Conservation (phyloP, 2,113 vertebrate genomes). For the Trichomycterus rosablanca region DNA sequence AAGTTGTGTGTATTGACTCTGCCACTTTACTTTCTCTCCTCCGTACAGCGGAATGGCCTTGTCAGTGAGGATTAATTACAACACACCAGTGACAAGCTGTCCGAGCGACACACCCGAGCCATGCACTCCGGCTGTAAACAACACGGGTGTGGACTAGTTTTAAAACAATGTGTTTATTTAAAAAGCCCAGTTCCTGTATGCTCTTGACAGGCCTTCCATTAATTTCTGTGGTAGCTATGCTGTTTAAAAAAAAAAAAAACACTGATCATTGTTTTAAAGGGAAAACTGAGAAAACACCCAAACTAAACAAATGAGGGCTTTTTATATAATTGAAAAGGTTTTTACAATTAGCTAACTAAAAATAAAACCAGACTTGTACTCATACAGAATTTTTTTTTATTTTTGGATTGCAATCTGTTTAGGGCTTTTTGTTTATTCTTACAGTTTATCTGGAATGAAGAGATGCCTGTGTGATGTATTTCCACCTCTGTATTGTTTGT, state of each 20-base stretch:
- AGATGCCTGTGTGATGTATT: constrained; percentile 40
- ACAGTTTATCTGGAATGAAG: neutral
- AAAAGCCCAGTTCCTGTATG: constrained; percentile 71
- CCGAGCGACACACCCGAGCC: constrained; percentile 58
- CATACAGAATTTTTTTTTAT: no score
- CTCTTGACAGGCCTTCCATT: constrained; percentile 70
- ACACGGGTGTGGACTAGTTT: constrained; percentile 76
- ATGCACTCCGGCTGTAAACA: constrained; percentile 68
- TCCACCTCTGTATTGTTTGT: constrained; percentile 43
- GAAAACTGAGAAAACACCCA: constrained; percentile 48
- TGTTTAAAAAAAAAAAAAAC: constrained; percentile 62
- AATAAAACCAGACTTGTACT: no score
- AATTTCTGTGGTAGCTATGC: constrained; percentile 68
- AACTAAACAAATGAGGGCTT: constrained; percentile 54
- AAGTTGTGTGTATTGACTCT: constrained; percentile 40
- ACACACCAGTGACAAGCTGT: constrained; percentile 49
- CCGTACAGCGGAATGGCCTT: constrained; percentile 52
- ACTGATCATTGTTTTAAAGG: constrained; percentile 65
- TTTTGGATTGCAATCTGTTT: no score
- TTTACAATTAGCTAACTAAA: no score
- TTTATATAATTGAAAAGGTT: constrained; percentile 52
- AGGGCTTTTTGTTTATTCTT: neutral
- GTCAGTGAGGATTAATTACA: constrained; percentile 53
- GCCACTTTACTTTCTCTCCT: constrained; percentile 44
- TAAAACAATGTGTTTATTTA: constrained; percentile 81